Evolutionary conservation across 2,113 vertebrate genomes (phyloP), one percentile per base, ranked within the genome.

Genomic region (Alces alces): DNA sequence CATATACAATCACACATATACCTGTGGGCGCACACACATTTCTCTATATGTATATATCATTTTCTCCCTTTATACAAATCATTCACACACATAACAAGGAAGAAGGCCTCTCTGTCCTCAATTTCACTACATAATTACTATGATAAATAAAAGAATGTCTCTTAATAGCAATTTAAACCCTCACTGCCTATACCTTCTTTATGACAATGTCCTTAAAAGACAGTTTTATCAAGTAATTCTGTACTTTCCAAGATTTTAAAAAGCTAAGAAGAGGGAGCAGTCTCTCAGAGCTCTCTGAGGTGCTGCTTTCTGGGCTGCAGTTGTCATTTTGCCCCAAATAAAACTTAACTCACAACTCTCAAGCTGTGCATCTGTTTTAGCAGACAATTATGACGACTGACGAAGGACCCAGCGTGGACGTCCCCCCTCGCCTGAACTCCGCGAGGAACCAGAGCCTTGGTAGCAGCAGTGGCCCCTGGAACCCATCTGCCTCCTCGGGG

Each of bases 191-290:
- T 50, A 33, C 55, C 11, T 94, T 85, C 70, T 86, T 90, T 64
- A 86, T 36, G n/a, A 93, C 50, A 96, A 33, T 36, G 25, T 58
- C 84, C 84, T 78, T 82, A 94, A 76, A 36, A 93, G 57, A 84
- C 25, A 84, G 64, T 92, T 96, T 97, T 60, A 88, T 64, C 52
- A n/a, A 23, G n/a, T 89, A 96, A 87, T 85, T 96, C 58, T 60
- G 13, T 57, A 11, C 52, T 92, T 92, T 97, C 55, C 60, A 88
- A 83, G 27, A 70, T 76, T 60, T 76, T 25, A 52, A 96, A 73
- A 76, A 73, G 52, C 19, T 94, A 27, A 88, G 58, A 93, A 55
- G 21, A 36, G n/a, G n/a, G n/a, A n/a, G n/a, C n/a, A n/a, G n/a
- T n/a, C n/a, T n/a, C n/a, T n/a, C n/a, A n/a, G n/a, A n/a, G n/a